Base-by-base conservation (phyloP, 1,140 invertebrate genomes). In the Platyscapa corneri region DNA sequence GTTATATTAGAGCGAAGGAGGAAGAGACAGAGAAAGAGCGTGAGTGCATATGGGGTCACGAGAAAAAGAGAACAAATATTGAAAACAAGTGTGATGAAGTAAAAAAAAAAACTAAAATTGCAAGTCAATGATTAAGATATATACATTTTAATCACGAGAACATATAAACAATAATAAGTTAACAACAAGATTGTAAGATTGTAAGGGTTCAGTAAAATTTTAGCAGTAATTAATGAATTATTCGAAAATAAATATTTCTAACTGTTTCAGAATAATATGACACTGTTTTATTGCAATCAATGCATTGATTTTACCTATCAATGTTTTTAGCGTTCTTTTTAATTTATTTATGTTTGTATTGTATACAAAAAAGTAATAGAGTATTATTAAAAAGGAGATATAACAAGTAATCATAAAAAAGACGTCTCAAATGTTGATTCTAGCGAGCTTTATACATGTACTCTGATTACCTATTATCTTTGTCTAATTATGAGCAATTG, bases 281-380 rank as follows among this genome's bases (percentile, higher is more conserved):
- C 56, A 67, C 74, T 82, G 53, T 86, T 82, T 74, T 56, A 70
- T 82, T 78, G 46, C 67, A 53, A 67, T 79, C n/a, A 49, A 79
- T 46, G 60, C 10, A 77, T 85, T 81, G 39, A 75, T 60, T 80
- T 60, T 83, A 78, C 14, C 30, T 78, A 70, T 39, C 65, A 79
- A 70, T 49, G 64, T 39, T 86, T 83, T 83, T 72, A 82, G 12
- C 82, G 75, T 86, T 82, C 49, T 77, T 78, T 86, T 78, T 82
- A 82, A 83, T 86, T 86, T 83, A 83, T 86, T 86, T 82, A 81
- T 82, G 39, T 75, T 86, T 86, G 60, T 81, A 37, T 85, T 85
- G 46, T 75, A 75, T 32, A 32, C n/a, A 81, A 60, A 27, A 65
- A 39, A 80, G 32, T 53, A 20, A 34, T 74, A 83, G 34, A 65